Base-by-base conservation (phyloP, 1,140 invertebrate species). In the Pseudomyrmex dendroicus region DNA sequence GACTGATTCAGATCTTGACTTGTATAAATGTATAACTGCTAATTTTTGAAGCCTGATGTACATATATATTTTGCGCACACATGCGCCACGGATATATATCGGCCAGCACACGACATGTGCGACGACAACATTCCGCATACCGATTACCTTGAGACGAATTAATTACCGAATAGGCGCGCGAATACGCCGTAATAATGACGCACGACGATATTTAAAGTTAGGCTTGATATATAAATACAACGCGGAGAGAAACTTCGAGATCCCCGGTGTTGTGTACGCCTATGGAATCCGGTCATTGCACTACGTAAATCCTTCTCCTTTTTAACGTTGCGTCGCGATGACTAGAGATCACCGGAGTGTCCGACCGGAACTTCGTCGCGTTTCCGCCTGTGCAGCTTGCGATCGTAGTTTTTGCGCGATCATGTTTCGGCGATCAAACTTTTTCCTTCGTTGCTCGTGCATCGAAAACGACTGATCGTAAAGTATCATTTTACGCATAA, bases 261-360 rank as follows among this genome's bases (percentile, higher is more conserved):
- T 25, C 25, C 25, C 25, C 25, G 25, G 0, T 25, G 2, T 2
- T 25, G 3, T 25, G 25, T 25, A 25, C 86, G 86, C 84, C 83
- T 91, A 87, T 89, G 90, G 35, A 35, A 35, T 90, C 88, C 90
- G 91, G 91, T 92, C 91, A 85, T 90, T 88, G 91, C 90, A 92
- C 91, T 82, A 77, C 44, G 78, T 73, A 61, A 77, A 86, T 52
- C 78, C 80, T 78, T 64, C 84, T 88, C 80, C 70, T 84, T 84
- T 83, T 73, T 46, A 25, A 73, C 10, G n/a, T 70, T 35, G 35
- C 59, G 70, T 56, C 20, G 44, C 12, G 76, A 73, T 57, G 73
- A 61, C 48, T 62, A 22, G 13, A 22, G 13, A 54, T 12, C 44
- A 82, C 56, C 9, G 0, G 17, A 82, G 61, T 82, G 76, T 82